Evolutionary conservation across 2,797 vertebrate species (phyloP).

Genomic region (Enteromius unitaeniatus): DNA sequence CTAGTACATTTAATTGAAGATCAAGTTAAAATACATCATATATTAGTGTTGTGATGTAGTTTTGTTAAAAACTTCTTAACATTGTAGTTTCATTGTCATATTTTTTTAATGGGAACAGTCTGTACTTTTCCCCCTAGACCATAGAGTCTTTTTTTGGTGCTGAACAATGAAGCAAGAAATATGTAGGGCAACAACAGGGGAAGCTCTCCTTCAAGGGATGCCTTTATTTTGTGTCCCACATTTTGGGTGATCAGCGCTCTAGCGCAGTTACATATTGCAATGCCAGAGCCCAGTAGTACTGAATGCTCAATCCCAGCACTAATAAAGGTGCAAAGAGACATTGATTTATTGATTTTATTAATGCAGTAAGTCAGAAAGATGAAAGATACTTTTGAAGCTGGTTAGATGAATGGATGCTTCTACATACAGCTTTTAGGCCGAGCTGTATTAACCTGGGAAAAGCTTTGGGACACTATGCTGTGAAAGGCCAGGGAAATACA

Average conservation of each 20-base stretch:
- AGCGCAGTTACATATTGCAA: constrained; percentile 32
- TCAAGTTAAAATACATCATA: neutral
- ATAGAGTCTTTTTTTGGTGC: constrained; percentile 62
- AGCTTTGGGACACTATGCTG: constrained; percentile 32
- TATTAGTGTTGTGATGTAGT: neutral
- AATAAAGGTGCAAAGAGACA: constrained; percentile 61
- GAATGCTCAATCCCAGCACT: constrained; percentile 66
- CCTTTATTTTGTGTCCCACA: constrained; percentile 74
- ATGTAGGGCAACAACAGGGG: constrained; percentile 78
- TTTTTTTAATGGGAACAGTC: constrained; percentile 69
- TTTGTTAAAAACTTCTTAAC: constrained; percentile 60
- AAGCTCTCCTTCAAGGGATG: constrained; percentile 76
- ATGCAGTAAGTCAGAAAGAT: constrained; percentile 75
- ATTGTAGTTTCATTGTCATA: constrained; percentile 66
- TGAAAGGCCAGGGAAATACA: constrained; percentile 39
- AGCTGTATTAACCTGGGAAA: constrained; percentile 31
- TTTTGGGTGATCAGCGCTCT: constrained; percentile 33
- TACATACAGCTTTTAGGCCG: constrained; percentile 52
- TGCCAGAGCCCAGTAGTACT: constrained; percentile 65
- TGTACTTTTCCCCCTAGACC: constrained; percentile 54
- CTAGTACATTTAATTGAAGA: neutral
- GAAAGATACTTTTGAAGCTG: constrained; percentile 57
- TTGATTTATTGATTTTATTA: constrained; percentile 71
- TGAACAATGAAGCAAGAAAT: constrained; percentile 71
- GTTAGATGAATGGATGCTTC: constrained; percentile 48